Conservation (phyloP, 30 jellyfish, hydroid and myxozoan genomes). For the Aurelia coerulea region DNA sequence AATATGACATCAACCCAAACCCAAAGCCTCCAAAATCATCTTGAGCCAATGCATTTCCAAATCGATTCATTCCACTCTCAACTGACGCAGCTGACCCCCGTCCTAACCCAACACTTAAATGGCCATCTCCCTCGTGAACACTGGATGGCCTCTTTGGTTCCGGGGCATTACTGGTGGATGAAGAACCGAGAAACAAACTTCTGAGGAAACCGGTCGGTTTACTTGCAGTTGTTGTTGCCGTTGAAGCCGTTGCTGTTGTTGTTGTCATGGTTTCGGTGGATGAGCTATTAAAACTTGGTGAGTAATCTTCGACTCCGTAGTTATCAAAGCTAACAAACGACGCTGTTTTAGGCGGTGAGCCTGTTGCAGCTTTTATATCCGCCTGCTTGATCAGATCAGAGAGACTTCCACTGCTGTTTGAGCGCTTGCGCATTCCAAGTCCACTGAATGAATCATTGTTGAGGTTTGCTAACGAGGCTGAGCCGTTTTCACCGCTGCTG, state of each 20-base stretch:
- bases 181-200: constrained; percentile 50
- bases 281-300: constrained; percentile 12
- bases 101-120: background rate
- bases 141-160: constrained; percentile 64
- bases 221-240: constrained; percentile 20
- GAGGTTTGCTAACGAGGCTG: constrained; percentile 1
- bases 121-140: constrained; percentile 33
- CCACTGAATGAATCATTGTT: constrained; percentile 7
- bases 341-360: constrained; percentile 35
- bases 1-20: constrained; percentile 74
- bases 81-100: constrained; percentile 50
- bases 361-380: constrained; percentile 24
- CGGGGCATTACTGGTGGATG: constrained; percentile 4
- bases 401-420: constrained; percentile 76
- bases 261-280: constrained; percentile 27
- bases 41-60: constrained; percentile 71
- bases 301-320: constrained; percentile 57
- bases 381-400: constrained; percentile 51
- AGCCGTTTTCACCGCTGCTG: constrained; percentile 24
- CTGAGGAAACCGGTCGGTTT: constrained; percentile 70
- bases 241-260: constrained; percentile 11
- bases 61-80: constrained; percentile 72
- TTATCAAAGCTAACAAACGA: constrained; percentile 50
- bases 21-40: constrained; percentile 75
- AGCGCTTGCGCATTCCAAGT: constrained; percentile 44